Evolutionary conservation across 2,797 vertebrate genomes (phyloP).

Genomic region (Chloroceryle inda): DNA sequence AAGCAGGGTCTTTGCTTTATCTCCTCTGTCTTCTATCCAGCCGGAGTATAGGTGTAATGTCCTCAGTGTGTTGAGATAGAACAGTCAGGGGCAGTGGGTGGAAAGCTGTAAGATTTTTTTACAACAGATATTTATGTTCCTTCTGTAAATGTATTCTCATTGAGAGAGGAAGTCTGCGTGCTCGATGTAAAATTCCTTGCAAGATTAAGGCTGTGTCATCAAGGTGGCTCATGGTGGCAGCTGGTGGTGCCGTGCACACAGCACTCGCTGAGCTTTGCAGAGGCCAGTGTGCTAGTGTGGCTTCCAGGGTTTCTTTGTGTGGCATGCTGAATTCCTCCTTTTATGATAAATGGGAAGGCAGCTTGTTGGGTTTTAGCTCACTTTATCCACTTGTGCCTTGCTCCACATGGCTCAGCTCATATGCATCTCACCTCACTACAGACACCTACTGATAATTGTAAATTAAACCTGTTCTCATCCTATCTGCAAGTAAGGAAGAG

Average conservation of each 20-base stretch:
- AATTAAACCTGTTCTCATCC: background rate
- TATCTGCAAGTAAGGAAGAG: background rate
- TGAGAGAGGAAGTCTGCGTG: background rate
- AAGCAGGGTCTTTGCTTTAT: background rate
- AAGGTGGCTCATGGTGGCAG: fast-evolving
- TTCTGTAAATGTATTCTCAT: background rate
- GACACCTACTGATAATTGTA: background rate
- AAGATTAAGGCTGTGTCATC: too few species aligned
- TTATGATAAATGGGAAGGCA: background rate
- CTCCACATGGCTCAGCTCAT: background rate
- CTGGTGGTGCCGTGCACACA: fast-evolving
- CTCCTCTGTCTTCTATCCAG: background rate
- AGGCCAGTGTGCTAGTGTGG: background rate
- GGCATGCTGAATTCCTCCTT: background rate
- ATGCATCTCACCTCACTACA: fast-evolving
- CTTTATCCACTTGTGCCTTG: fast-evolving
- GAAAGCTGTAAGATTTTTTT: background rate
- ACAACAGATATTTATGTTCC: background rate
- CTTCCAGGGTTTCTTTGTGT: background rate
- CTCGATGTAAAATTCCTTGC: background rate
- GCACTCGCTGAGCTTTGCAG: background rate
- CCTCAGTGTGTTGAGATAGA: background rate
- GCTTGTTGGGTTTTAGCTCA: background rate
- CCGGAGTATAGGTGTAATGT: background rate
- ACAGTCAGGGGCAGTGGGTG: background rate